Evolutionary conservation across 2,797 vertebrate genomes (phyloP).

Genomic region (Acanthurus leucopareius): DNA sequence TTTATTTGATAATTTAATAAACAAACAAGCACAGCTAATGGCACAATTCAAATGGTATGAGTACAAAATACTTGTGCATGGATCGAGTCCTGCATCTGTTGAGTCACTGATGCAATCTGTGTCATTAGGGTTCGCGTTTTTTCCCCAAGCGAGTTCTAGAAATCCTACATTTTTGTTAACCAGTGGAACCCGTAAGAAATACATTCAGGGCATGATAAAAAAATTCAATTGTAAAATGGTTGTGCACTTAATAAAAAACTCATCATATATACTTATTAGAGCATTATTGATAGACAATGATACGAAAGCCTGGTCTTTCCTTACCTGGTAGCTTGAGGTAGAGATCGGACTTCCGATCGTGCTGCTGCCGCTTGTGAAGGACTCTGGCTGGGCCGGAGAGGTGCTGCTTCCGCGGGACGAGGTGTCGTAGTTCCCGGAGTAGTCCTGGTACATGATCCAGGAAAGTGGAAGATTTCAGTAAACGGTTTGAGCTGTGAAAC

Average conservation of each 20-base stretch:
- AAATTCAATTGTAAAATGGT: neutral
- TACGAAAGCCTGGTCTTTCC: neutral
- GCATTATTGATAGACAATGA: too few relatives aligned
- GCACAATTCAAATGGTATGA: neutral
- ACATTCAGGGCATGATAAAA: too few relatives aligned
- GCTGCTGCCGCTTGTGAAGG: conserved; percentile 91
- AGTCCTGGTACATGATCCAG: conserved; percentile 99
- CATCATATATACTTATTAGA: neutral
- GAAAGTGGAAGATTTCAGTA: conserved; percentile 75
- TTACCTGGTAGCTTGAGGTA: conserved; percentile 92
- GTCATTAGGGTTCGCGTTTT: conserved; percentile 31
- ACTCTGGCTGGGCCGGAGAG: conserved; percentile 95
- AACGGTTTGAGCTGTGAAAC: conserved; percentile 58
- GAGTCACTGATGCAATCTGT: conserved; percentile 46
- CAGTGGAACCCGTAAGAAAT: neutral
- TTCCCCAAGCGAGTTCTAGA: neutral
- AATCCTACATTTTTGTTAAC: neutral
- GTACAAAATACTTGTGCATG: conserved; percentile 11
- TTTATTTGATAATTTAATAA: neutral
- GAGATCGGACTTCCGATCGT: conserved; percentile 88
- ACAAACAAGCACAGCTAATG: neutral
- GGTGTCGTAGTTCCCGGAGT: conserved; percentile 97
- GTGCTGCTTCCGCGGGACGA: conserved; percentile 98
- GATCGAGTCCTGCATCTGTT: conserved; percentile 38
- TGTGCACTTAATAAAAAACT: neutral